phyloP scores from a whole-genome alignment of 2,113 vertebrate genomes.

The Mustela lutreola region DNA sequence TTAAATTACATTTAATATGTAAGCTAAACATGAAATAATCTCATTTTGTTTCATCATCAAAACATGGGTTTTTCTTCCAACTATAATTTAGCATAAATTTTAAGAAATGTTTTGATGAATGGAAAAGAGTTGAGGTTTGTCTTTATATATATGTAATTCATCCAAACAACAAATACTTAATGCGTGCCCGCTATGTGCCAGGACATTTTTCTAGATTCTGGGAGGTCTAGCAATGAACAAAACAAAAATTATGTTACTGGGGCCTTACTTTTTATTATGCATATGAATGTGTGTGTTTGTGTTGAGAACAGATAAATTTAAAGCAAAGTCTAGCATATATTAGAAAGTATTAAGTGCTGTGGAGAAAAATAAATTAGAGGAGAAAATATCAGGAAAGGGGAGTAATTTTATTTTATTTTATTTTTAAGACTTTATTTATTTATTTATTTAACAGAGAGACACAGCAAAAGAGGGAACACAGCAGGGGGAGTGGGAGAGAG shows the following conservation, averaged over 20 bases:
- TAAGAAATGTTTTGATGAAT: not conserved
- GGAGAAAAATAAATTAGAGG: not conserved
- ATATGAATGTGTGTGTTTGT: not conserved
- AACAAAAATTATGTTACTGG: not conserved
- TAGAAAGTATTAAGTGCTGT: not conserved
- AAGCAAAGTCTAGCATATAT: not conserved
- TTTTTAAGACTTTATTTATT: too few relatives aligned
- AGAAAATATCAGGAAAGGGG: not conserved
- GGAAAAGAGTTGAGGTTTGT: not conserved
- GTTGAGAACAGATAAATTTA: not conserved
- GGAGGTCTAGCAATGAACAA: not conserved
- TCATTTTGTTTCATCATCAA: not conserved
- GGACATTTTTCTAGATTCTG: not conserved
- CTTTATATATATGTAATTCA: slow-evolving; percentile 9
- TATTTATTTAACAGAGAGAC: too few relatives aligned
- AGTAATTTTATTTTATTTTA: not conserved
- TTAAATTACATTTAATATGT: not conserved
- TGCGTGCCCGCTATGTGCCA: not conserved
- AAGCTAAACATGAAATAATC: not conserved
- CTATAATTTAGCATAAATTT: not conserved
- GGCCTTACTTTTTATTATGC: not conserved
- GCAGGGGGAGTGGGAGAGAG: too few relatives aligned
- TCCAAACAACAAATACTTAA: not conserved
- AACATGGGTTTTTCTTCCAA: not conserved
- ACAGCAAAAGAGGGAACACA: too few relatives aligned